Percentiles rank a stretch among this genome's conserved stretches.
These are phyloP conservation scores for Actinemys pallida DNA, from an alignment of 2,113 vertebrate genomes.

Conservation along the genomic window DNA sequence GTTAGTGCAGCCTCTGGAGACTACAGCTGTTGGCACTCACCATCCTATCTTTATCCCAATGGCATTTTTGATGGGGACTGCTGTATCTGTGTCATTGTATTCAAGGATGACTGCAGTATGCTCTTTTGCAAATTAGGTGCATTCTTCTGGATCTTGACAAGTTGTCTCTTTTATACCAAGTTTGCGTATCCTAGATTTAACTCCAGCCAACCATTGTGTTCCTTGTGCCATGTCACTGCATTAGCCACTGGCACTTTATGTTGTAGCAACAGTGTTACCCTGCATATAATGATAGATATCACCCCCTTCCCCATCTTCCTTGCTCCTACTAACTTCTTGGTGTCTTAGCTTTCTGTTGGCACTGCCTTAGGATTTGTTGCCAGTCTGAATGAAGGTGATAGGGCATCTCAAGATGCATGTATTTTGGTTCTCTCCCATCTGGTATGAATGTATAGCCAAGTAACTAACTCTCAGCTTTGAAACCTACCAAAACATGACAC, in stretches of 20 bases:
- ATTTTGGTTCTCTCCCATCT: too few species aligned
- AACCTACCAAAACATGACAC: too few species aligned
- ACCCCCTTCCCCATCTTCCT: too few species aligned
- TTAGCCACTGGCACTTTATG: neutral
- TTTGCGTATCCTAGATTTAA: neutral
- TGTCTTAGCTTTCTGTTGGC: neutral
- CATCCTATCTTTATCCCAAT: neutral
- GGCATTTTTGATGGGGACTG: neutral
- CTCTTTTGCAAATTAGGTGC: neutral
- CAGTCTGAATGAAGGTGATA: neutral
- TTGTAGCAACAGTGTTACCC: neutral
- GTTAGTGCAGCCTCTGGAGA: neutral
- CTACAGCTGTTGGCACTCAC: neutral
- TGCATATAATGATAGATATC: neutral
- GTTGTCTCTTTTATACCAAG: neutral
- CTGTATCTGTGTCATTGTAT: neutral
- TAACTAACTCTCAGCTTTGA: too few species aligned
- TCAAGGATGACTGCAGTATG: neutral
- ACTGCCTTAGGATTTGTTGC: neutral
- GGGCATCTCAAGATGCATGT: too few species aligned
- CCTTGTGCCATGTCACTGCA: rapidly evolving
- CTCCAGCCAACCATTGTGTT: neutral
- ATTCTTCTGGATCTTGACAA: neutral
- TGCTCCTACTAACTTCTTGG: neutral
- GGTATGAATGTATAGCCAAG: too few species aligned